These are phyloP conservation scores for Enteromius afrohamiltoni DNA, from an alignment of 2,797 vertebrate genomes.

Conservation along the genomic window DNA sequence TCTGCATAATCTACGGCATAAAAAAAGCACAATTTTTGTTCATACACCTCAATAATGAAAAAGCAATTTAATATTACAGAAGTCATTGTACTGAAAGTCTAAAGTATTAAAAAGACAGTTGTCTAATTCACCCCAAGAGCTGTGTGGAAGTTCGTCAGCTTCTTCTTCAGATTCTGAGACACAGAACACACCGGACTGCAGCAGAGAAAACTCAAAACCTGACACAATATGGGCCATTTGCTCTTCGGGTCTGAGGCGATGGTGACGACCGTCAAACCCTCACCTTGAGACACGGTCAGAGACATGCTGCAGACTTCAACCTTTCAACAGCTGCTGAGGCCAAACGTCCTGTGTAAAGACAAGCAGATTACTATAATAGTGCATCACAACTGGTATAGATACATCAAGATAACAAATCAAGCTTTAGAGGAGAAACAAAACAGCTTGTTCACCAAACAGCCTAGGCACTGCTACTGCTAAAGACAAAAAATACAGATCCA, in stretches of 20 bases:
- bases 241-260: slow-evolving; percentile 66
- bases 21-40: not conserved
- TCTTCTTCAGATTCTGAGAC: slow-evolving; percentile 59
- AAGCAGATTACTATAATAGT: too few species aligned
- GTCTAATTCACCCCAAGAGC: slow-evolving; percentile 66
- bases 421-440: not conserved
- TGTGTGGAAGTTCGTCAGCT: slow-evolving; percentile 55
- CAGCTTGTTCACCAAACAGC: not conserved
- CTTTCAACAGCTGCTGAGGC: not conserved
- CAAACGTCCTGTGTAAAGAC: not conserved
- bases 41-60: not conserved
- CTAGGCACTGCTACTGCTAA: not conserved
- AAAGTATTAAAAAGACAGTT: not conserved
- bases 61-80: too few species aligned
- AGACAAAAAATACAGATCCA: not conserved
- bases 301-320: slow-evolving; percentile 66
- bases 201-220: slow-evolving; percentile 70
- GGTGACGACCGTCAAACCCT: slow-evolving; percentile 70
- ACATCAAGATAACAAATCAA: not conserved
- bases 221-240: slow-evolving; percentile 66
- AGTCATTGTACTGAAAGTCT: too few species aligned
- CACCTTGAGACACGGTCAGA: slow-evolving; percentile 55
- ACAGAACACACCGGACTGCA: slow-evolving; percentile 67
- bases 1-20: slow-evolving; percentile 69
- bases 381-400: too few species aligned